Base-by-base conservation (phyloP, 1,140 invertebrate genomes). In the Drosophila pseudoananassae region DNA sequence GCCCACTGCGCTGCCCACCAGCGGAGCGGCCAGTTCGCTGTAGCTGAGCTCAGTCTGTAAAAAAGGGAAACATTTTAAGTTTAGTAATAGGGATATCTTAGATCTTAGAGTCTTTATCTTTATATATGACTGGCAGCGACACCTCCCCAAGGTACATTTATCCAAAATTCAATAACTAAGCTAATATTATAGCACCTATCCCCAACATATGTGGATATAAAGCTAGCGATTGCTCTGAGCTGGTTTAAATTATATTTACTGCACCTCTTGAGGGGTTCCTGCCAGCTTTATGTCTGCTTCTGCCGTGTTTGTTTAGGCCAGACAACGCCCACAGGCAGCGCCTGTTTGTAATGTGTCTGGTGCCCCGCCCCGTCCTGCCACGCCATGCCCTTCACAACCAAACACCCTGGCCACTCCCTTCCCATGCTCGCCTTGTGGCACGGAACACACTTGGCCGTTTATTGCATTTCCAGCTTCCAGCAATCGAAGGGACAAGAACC, bases 31-130 rank as follows among this genome's bases (percentile, higher is more conserved):
- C 68, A 94, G 90, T 83, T 95, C 94, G 40, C 93, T 94, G 63
- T 94, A 94, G 45, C 93, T 93, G 72, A 94, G 89, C 83, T 94
- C 94, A 88, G 94, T 90, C 91, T 92, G 49, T 0, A 31, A 43
- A 6, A 6, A n/a, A 31, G n/a, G 10, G 10, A 20, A 12, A 23
- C 7, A 29, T 38, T 20, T 20, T 20, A 20, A 20, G 2, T 20
- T 20, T 20, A 20, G 20, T 20, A 20, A 3, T 20, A 20, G 2
- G 1, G 3, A 3, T 20, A 20, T 20, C 20, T 20, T 20, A 20
- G 20, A 20, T 20, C 3, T 20, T 20, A 20, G 20, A 20, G 3
- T 20, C 20, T 20, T 20, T 20, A 20, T 20, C 20, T 20, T 3
- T 20, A 20, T 0, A 3, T 20, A 20, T 20, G 20, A 20, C 20